Percentiles rank a stretch among this genome's conserved stretches.
Conservation (phyloP, 2,797 vertebrate genomes). For the Girardinus metallicus region DNA sequence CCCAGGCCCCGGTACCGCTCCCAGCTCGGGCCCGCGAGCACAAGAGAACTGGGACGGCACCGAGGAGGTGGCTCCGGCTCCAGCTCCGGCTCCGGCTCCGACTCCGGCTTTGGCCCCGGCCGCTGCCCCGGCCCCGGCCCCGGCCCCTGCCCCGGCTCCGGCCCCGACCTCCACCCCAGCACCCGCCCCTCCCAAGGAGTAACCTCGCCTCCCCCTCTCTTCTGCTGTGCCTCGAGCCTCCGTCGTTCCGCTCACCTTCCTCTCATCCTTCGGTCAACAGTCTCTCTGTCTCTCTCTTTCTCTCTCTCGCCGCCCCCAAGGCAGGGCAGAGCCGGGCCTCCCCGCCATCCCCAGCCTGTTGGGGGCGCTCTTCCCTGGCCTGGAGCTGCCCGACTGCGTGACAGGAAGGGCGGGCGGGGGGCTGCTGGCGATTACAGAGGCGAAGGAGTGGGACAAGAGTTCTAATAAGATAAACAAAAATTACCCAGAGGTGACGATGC, state of each 20-base stretch:
- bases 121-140: fast-evolving
- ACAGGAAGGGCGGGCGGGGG: conserved; percentile 64
- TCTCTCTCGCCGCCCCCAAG: conserved; percentile 61
- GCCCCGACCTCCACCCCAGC: conserved; percentile 51
- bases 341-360: conserved; percentile 83
- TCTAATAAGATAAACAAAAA: conserved; percentile 87
- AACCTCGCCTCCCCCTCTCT: conserved; percentile 80
- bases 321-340: conserved; percentile 88
- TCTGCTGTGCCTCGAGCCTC: conserved; percentile 80
- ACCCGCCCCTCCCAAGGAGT: conserved; percentile 94
- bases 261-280: conserved; percentile 82
- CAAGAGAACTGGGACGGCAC: conserved; percentile 98
- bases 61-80: conserved; percentile 90
- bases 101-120: too few species aligned
- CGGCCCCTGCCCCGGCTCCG: fast-evolving
- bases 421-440: conserved; percentile 94
- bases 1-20: conserved; percentile 57
- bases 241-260: conserved; percentile 73
- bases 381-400: conserved; percentile 86
- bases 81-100: not conserved
- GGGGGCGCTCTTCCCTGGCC: conserved; percentile 90
- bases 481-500: conserved; percentile 88
- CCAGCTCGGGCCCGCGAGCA: conserved; percentile 91
- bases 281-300: conserved; percentile 66
- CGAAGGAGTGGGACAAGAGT: conserved; percentile 92